Base-by-base conservation (phyloP, 2,888 invertebrate genomes). In the Agapostemon virescens region DNA sequence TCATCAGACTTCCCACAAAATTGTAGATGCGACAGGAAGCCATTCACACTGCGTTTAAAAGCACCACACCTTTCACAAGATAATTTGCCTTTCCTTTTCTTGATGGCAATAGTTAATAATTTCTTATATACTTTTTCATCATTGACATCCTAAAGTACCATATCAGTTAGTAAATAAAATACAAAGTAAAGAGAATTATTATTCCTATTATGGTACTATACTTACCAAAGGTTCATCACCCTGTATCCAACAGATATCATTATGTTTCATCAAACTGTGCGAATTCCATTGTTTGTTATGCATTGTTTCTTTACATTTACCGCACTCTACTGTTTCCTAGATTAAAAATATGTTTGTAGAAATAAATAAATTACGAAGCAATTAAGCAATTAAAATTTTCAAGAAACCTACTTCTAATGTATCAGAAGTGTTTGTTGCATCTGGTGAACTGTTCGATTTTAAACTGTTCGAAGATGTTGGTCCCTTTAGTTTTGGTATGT, bases 11-110 rank as follows among this genome's bases (percentile, higher is more conserved):
- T 95, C 26, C 95, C 95, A 88, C 96, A 96, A 70, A 93, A 93
- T 68, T 94, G 90, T 67, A 94, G 90, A 88, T 96, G 96, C 0
- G 95, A 95, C 77, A 95, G 92, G 85, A 94, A 95, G 36, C 96
- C 96, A 42, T 93, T 88, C 4, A 93, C 93, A 4, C 90, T 95
- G 92, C 64, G 91, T 88, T 90, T 92, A 15, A 68, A 4, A 23
- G 33, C 84, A 0, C 93, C 93, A 88, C 96, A 96, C 72, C 90
- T 91, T 81, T 94, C 94, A 88, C 96, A 96, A 66, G 89, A 89
- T 17, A 95, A 91, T 30, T 89, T 91, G 63, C 93, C 93, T 68
- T 90, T 89, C 49, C 84, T 89, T 67, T 90, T 92, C 77, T 93
- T 93, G 75, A 93, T 91, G 55, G 94, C 93, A 74, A 91, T 92